Conservation (phyloP, 2,113 vertebrate species). For the Grammomys dolichurus region DNA sequence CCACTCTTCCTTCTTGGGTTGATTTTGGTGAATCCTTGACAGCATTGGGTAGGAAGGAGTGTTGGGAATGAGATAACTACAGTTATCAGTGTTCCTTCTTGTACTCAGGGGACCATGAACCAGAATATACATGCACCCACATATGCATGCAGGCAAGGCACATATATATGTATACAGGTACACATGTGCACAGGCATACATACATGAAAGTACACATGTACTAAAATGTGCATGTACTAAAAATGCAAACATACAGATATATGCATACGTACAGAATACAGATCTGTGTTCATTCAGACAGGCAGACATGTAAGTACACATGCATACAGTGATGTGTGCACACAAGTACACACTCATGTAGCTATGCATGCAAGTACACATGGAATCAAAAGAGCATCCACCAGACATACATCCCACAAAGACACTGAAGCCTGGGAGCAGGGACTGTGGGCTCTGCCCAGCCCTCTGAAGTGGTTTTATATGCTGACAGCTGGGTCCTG, state of each 20-base stretch:
- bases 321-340: neutral
- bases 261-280: neutral
- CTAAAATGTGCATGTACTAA: neutral
- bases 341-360: neutral
- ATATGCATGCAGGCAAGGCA: neutral
- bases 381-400: no score
- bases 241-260: neutral
- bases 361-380: neutral
- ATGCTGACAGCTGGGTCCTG: no score
- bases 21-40: neutral
- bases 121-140: neutral
- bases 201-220: neutral
- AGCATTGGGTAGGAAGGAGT: neutral
- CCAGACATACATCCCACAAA: neutral
- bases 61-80: neutral
- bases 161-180: neutral
- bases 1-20: neutral
- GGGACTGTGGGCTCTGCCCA: neutral
- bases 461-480: rapidly evolving
- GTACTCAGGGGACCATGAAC: neutral
- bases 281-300: neutral
- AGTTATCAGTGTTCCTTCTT: no score
- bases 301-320: neutral
- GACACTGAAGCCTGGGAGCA: neutral
- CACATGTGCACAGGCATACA: neutral